Base-by-base conservation (phyloP, 1,140 invertebrate species). In the Caerostris darwini region DNA sequence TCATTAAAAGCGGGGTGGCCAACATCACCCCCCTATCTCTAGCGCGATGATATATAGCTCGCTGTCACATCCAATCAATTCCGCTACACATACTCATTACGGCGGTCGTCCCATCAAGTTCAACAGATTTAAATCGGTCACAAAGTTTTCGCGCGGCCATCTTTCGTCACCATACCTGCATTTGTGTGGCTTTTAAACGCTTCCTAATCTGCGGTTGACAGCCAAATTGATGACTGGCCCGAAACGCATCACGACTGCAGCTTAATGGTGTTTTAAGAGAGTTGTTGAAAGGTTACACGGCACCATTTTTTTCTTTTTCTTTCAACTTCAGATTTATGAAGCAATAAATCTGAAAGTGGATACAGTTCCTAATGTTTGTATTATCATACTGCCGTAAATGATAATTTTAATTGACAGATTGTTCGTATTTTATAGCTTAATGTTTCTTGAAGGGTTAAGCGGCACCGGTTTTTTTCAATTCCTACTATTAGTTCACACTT, bases 61-160 rank as follows among this genome's bases (percentile, higher is more conserved):
- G 91, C 82, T 92, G 91, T 92, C 91, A 54, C n/a, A 54, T 86
- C 82, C 83, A 92, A 92, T 92, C 91, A 92, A 92, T 92, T 92
- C 91, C 54, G 59, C 91, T 86, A 92, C 91, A 64, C 91, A 86
- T 92, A 92, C 91, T 92, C 91, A 92, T 92, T 92, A 92, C 14
- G 50, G 34, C n/a, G 54, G 7, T 14, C 64, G 7, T 17, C 34
- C 53, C 17, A 67, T 8, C 14, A 58, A 82, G 91, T 92, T 92
- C 82, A 92, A 92, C 91, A 92, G 91, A 92, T 86, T 92, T 86
- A 92, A 92, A 92, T 92, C 58, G 81, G 61, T 90, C 89, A 90
- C 6, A 81, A 90, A 81, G 53, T 87, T 57, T 81, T 56, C 53
- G 14, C 82, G 19, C 17, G 82, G 50, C 71, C 19, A 53, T 34